Evolutionary conservation across 2,113 vertebrate species (phyloP).

Genomic region (Rhinopithecus roxellana): DNA sequence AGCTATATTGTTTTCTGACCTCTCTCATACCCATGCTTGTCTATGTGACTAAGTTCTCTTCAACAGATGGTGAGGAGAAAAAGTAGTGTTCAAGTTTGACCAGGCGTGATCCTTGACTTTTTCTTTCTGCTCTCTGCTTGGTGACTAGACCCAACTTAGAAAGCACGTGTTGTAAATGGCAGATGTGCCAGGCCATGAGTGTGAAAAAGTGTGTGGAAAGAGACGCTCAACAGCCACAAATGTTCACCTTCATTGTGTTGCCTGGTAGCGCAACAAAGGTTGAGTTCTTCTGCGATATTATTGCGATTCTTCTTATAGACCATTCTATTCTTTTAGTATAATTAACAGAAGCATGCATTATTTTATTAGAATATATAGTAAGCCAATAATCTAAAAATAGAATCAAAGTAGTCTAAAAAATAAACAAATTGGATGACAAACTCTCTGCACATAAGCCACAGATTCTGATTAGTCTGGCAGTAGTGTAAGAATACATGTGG

Average conservation of each 20-base stretch:
- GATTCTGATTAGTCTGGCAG: neutral
- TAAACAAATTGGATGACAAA: neutral
- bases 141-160: neutral
- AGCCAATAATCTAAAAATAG: neutral
- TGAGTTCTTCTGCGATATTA: neutral
- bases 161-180: neutral
- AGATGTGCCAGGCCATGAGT: neutral
- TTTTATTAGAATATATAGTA: neutral
- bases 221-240: neutral
- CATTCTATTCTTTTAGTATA: neutral
- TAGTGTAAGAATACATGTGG: neutral
- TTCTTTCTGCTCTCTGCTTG: neutral
- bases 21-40: neutral
- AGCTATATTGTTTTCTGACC: neutral
- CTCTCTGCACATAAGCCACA: neutral
- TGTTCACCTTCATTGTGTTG: neutral
- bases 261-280: neutral
- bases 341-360: neutral
- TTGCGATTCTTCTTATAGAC: neutral
- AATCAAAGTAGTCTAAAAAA: neutral
- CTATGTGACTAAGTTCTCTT: neutral
- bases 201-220: neutral
- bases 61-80: neutral
- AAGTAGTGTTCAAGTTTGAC: neutral
- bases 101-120: neutral